These are phyloP conservation scores for Cryptomyrus ogoouensis DNA, from an alignment of 2,113 vertebrate genomes.

Conservation along the genomic window DNA sequence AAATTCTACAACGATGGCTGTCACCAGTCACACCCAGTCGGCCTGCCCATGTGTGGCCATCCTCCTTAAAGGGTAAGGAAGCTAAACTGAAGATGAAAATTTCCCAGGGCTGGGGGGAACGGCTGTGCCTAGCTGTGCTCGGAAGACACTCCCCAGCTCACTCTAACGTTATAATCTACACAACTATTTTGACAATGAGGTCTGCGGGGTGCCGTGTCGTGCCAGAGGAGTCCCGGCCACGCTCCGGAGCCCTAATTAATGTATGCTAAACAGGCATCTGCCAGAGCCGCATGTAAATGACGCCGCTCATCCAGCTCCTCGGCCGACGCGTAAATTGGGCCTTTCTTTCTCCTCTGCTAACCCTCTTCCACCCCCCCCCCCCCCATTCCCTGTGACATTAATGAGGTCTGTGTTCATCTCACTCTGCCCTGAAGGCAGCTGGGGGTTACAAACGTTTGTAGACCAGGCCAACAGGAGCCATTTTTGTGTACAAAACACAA, in stretches of 20 bases:
- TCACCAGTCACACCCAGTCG: neutral
- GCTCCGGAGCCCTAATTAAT: constrained; percentile 67
- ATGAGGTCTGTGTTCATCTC: neutral
- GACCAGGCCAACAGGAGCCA: neutral
- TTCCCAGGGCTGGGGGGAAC: neutral
- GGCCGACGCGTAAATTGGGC: neutral
- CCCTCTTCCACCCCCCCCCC: neutral
- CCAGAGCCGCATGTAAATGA: constrained; percentile 72
- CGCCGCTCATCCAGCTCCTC: constrained; percentile 46
- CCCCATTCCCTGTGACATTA: constrained; percentile 1
- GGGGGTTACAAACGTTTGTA: neutral
- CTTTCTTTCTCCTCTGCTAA: neutral
- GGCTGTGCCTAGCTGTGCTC: neutral
- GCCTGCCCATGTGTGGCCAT: neutral
- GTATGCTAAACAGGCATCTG: constrained; percentile 75
- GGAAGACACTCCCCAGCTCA: neutral
- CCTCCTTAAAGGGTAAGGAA: neutral
- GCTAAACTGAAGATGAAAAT: neutral
- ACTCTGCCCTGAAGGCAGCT: neutral
- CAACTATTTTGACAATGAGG: constrained; percentile 59
- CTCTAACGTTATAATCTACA: constrained; percentile 11
- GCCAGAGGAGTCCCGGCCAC: constrained; percentile 57
- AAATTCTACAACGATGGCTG: neutral
- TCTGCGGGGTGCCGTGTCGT: constrained; percentile 47
- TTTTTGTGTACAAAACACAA: neutral